phyloP scores from a whole-genome alignment of 2,797 vertebrate genomes.

The Dipus sagitta region DNA sequence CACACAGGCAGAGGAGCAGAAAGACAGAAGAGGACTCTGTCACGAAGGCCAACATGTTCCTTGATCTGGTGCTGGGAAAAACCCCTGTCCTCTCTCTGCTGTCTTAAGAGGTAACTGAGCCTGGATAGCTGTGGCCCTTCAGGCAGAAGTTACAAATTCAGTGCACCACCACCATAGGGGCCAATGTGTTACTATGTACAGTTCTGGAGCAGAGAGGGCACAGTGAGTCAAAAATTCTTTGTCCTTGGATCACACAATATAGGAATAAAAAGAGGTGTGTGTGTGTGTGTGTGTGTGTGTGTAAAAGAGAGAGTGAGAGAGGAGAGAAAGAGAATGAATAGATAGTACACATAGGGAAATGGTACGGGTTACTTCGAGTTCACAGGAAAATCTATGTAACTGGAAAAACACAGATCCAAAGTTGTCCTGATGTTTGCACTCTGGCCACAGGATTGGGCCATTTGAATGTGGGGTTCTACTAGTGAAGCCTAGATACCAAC shows the following conservation, averaged over 20 bases:
- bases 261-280: too few species aligned
- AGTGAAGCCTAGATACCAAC: neutral
- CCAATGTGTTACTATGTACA: neutral
- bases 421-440: neutral
- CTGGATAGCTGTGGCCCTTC: neutral
- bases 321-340: neutral
- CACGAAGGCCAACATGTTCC: neutral
- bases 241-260: neutral
- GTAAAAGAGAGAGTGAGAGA: neutral
- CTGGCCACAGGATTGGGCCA: neutral
- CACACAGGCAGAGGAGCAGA: neutral
- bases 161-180: neutral
- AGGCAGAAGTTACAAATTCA: neutral
- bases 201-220: neutral
- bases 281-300: too few species aligned
- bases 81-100: neutral
- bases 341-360: too few species aligned
- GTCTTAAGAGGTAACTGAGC: neutral
- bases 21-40: neutral
- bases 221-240: neutral
- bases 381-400: neutral
- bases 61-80: neutral
- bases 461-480: neutral
- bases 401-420: too few species aligned
- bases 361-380: neutral